A percentile compares a stretch with the other conserved stretches of the same genome.
Conservation (phyloP, 2,113 vertebrate species). For the Microcebus tavaratra region DNA sequence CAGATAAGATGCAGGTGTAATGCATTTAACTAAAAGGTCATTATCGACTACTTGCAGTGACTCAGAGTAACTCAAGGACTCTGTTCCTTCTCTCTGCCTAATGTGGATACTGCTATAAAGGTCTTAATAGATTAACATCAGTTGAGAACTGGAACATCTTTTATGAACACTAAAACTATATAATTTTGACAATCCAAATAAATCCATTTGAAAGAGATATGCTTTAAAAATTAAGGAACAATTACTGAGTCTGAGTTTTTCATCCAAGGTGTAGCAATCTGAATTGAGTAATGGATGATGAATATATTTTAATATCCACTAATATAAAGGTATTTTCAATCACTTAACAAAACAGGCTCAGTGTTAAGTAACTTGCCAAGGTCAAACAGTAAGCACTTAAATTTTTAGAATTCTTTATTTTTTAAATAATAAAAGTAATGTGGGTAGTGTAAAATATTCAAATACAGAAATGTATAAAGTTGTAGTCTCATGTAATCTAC, state of each 20-base stretch:
- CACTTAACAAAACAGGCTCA: conserved; percentile 47
- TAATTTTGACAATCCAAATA: neutral
- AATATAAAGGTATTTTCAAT: conserved; percentile 33
- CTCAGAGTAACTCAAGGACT: neutral
- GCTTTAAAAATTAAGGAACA: neutral
- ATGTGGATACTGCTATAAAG: neutral
- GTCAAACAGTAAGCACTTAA: conserved; percentile 39
- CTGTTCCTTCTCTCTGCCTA: neutral
- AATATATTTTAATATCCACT: neutral
- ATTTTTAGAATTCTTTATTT: conserved; percentile 54
- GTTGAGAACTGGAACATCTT: neutral
- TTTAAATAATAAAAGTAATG: conserved; percentile 47
- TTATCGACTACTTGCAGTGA: neutral
- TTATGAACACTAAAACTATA: neutral
- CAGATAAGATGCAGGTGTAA: neutral
- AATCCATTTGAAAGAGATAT: neutral
- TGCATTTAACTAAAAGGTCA: neutral
- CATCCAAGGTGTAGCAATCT: neutral
- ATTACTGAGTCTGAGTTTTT: conserved; percentile 1
- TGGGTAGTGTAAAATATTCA: conserved; percentile 55
- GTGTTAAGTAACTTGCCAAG: conserved; percentile 46
- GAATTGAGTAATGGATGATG: neutral
- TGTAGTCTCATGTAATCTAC: conserved; percentile 35
- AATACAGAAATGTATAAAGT: conserved; percentile 53
- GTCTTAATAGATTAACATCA: conserved; percentile 9